Percentiles rank a stretch among this genome's conserved stretches.
Evolutionary conservation across 1,140 invertebrate species (phyloP).

Genomic region (Sesamia nonagrioides): DNA sequence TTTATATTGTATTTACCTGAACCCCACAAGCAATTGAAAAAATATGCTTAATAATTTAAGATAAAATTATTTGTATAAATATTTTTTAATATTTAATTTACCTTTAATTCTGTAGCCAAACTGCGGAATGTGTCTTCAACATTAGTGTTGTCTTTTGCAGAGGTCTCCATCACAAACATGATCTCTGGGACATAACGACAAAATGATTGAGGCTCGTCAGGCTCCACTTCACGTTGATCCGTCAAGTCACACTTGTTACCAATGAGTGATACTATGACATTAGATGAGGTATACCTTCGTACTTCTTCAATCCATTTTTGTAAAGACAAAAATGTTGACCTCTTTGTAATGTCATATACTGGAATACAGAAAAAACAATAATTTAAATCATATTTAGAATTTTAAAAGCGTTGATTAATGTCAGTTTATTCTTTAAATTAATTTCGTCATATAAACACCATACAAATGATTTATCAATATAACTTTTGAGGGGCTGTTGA

Average conservation of each 20-base stretch:
- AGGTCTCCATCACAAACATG: conserved; percentile 95
- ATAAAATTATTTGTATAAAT: background rate
- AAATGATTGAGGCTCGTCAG: conserved; percentile 94
- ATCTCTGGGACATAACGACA: conserved; percentile 95
- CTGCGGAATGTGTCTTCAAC: conserved; percentile 97
- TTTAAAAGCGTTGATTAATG: too few species aligned
- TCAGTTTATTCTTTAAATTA: too few species aligned
- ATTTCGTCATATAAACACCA: background rate
- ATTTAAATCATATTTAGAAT: background rate
- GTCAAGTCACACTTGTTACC: conserved; percentile 97
- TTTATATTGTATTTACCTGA: too few species aligned
- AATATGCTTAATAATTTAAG: too few species aligned
- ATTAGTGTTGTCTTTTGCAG: conserved; percentile 97
- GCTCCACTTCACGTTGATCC: conserved; percentile 93
- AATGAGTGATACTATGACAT: conserved; percentile 95
- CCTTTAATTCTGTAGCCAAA: conserved; percentile 95
- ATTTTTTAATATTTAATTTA: conserved; percentile 64
- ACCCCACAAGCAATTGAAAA: too few species aligned
- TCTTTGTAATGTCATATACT: conserved; percentile 98
- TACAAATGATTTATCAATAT: background rate
- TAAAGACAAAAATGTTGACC: conserved; percentile 95
- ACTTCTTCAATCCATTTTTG: conserved; percentile 98
- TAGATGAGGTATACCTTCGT: conserved; percentile 95
- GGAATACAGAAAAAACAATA: conserved; percentile 67
- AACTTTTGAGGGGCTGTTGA: background rate